phyloP scores from a whole-genome alignment of 1,140 invertebrate species.

The Pentalonia nigronervosa region DNA sequence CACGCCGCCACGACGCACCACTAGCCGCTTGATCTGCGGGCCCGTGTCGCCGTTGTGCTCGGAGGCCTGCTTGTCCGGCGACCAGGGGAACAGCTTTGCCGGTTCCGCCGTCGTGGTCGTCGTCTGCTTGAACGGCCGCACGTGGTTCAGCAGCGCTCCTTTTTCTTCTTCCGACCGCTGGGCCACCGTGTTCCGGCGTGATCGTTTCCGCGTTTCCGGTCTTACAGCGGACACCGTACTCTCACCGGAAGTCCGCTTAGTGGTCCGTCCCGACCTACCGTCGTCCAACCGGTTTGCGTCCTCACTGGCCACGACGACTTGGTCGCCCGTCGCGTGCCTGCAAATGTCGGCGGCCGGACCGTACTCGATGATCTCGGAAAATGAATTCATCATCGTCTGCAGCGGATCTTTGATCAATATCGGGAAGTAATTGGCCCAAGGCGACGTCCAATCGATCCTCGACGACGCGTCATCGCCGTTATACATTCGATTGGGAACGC shows the following conservation, averaged over 20 bases:
- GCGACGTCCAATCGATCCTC: constrained; percentile 49
- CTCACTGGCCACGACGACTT: neutral
- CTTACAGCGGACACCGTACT: too few species aligned
- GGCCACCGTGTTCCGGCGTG: neutral
- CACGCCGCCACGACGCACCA: constrained; percentile 74
- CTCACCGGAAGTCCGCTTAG: too few species aligned
- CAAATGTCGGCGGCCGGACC: constrained; percentile 68
- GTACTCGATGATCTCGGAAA: constrained; percentile 68
- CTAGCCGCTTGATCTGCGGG: constrained; percentile 72
- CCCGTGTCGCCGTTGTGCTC: constrained; percentile 63
- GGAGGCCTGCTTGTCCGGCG: neutral
- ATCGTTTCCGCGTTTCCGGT: neutral
- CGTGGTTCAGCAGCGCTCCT: constrained; percentile 21
- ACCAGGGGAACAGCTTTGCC: neutral
- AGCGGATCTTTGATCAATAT: constrained; percentile 69
- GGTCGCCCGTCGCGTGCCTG: constrained; percentile 58
- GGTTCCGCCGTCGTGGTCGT: neutral
- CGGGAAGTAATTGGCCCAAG: constrained; percentile 65
- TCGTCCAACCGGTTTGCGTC: neutral
- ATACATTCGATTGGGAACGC: neutral
- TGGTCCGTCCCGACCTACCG: neutral
- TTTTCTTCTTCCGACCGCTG: neutral
- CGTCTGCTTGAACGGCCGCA: constrained; percentile 59
- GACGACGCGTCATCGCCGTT: neutral
- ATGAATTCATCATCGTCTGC: constrained; percentile 62